A percentile compares a stretch with the other conserved stretches of the same genome.
phyloP scores from a whole-genome alignment of 2,797 vertebrate species.

The Distichodus sexfasciatus region DNA sequence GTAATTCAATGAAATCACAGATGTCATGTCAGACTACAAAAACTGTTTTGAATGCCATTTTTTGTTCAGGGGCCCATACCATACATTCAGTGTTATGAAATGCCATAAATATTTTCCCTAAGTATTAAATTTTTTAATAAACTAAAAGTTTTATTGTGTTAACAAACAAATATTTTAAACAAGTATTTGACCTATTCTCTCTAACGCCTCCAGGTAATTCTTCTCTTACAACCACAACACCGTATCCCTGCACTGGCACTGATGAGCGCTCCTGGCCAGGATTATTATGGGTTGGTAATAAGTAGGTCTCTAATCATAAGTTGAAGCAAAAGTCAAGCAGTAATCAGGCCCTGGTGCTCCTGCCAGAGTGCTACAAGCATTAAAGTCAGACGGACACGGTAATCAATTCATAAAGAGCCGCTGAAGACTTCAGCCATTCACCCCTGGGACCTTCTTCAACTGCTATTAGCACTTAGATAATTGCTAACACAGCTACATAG shows the following conservation, averaged over 20 bases:
- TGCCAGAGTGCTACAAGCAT: slow-evolving; percentile 60
- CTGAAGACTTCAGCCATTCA: slow-evolving; percentile 41
- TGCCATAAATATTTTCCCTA: too few species aligned
- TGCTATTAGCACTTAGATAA: slow-evolving; percentile 9
- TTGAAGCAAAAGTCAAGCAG: slow-evolving; percentile 4
- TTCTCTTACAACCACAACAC: not conserved
- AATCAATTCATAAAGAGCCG: slow-evolving; percentile 64
- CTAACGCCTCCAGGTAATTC: too few species aligned
- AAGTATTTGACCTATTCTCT: too few species aligned
- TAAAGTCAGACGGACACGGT: slow-evolving; percentile 55
- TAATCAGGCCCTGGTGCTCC: slow-evolving; percentile 42
- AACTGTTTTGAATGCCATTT: too few species aligned
- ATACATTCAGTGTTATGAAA: too few species aligned
- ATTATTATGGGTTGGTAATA: not conserved
- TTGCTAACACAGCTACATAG: too few species aligned
- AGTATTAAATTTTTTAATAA: too few species aligned
- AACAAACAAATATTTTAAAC: too few species aligned
- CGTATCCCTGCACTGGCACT: not conserved
- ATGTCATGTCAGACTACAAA: too few species aligned
- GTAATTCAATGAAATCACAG: too few species aligned
- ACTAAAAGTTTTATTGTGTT: too few species aligned
- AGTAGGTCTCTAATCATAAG: slow-evolving; percentile 6
- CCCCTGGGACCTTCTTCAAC: not conserved
- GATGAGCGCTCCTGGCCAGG: not conserved
- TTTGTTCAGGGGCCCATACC: too few species aligned